Conservation (phyloP, 2,888 invertebrate genomes). For the Oscheius myriophilus region DNA sequence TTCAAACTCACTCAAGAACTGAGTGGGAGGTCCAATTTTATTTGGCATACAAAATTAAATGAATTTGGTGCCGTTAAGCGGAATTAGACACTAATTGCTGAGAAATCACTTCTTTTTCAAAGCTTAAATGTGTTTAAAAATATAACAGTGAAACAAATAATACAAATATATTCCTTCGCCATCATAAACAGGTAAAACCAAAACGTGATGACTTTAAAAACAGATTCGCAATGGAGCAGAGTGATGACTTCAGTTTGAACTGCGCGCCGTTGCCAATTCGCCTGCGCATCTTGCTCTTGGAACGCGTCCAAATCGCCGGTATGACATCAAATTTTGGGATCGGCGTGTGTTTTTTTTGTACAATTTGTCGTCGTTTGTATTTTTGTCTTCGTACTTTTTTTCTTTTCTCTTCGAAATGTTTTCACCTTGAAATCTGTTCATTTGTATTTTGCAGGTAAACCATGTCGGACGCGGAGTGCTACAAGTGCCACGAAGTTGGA, state of each 20-base stretch:
- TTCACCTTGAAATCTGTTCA: not conserved
- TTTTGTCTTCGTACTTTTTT: not conserved
- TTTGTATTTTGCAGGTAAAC: slow-evolving; percentile 2
- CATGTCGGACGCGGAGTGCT: slow-evolving; percentile 58
- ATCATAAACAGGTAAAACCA: too few species aligned
- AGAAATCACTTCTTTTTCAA: too few species aligned
- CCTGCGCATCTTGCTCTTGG: slow-evolving; percentile 44
- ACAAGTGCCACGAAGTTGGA: slow-evolving; percentile 63
- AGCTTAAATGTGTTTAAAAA: too few species aligned
- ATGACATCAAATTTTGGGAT: slow-evolving; percentile 30
- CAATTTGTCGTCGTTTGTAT: slow-evolving; percentile 1
- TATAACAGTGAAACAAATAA: too few species aligned
- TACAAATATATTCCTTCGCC: too few species aligned
- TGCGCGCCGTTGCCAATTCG: slow-evolving; percentile 3
- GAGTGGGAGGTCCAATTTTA: too few species aligned
- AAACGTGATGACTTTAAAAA: not conserved
- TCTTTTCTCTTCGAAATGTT: not conserved
- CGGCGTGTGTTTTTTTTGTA: slow-evolving; percentile 18
- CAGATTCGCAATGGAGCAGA: not conserved
- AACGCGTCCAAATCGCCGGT: slow-evolving; percentile 30
- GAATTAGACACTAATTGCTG: too few species aligned
- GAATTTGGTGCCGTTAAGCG: too few species aligned
- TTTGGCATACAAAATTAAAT: too few species aligned
- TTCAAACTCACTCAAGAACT: not conserved
- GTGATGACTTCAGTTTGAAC: not conserved